Evolutionary conservation across 1,140 invertebrate genomes (phyloP).

Genomic region (Bombus waltoni): DNA sequence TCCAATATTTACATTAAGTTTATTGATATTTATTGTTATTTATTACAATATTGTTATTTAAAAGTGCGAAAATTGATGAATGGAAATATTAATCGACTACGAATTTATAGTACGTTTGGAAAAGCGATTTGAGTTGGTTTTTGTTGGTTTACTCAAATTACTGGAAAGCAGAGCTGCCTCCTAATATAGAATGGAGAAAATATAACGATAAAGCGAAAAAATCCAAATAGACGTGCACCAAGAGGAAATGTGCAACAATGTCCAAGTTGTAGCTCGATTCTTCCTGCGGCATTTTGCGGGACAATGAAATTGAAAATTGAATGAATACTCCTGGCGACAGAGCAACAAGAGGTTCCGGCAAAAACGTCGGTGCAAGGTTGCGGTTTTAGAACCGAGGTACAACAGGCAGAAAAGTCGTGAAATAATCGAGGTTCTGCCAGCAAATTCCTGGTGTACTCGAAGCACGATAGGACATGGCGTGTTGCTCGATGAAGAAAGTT

Average conservation of each 20-base stretch:
- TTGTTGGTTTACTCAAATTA: no score
- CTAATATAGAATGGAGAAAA: no score
- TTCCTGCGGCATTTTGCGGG: background rate
- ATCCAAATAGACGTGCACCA: background rate
- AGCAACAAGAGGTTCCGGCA: background rate
- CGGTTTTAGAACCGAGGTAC: slow-evolving; percentile 6
- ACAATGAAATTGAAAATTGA: slow-evolving; percentile 43
- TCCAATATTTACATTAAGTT: no score
- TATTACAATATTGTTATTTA: no score
- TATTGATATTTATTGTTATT: no score
- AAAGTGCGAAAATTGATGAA: no score
- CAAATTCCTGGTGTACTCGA: slow-evolving; percentile 33
- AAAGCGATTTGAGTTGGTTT: no score
- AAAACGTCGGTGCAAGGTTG: slow-evolving; percentile 37
- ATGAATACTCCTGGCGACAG: background rate
- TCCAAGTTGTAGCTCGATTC: background rate
- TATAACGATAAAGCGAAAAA: background rate
- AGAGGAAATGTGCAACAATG: slow-evolving; percentile 1
- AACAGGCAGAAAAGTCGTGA: slow-evolving; percentile 29
- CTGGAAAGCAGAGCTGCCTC: background rate
- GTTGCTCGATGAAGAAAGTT: slow-evolving; percentile 49
- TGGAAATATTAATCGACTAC: no score
- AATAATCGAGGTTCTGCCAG: slow-evolving; percentile 20
- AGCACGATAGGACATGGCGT: background rate
- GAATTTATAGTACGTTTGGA: no score